Evolutionary conservation across 2,113 vertebrate species (phyloP).

Genomic region (Sylvietta virens): DNA sequence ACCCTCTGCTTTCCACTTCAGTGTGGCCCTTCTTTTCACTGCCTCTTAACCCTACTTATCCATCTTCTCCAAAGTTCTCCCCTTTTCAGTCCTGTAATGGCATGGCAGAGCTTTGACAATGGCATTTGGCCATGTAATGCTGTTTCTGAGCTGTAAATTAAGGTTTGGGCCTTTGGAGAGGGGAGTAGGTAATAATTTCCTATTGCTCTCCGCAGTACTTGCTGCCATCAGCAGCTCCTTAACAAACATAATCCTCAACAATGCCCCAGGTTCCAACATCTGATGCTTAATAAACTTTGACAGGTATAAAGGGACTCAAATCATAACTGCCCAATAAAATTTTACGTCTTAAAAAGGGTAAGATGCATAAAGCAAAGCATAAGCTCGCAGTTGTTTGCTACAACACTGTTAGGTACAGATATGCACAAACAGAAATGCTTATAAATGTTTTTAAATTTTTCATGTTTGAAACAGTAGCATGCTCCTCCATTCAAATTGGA

Average conservation of each 20-base stretch:
- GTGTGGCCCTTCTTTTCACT: not conserved
- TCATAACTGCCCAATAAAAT: not conserved
- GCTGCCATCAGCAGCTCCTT: not conserved
- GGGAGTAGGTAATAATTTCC: not conserved
- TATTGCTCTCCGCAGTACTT: not conserved
- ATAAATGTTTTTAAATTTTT: not conserved
- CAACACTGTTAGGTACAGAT: not conserved
- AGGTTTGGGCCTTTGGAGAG: not conserved
- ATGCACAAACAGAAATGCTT: not conserved
- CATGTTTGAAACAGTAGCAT: not conserved
- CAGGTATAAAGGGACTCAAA: not conserved
- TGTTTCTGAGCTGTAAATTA: not conserved
- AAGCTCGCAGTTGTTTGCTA: not conserved
- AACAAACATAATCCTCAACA: not conserved
- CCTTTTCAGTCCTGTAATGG: not conserved
- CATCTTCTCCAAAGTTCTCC: not conserved
- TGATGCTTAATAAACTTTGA: not conserved
- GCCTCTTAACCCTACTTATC: not conserved
- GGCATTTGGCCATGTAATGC: not conserved
- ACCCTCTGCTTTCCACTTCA: not conserved
- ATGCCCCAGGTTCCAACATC: not conserved
- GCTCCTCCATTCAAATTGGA: not conserved
- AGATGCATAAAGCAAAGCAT: not conserved
- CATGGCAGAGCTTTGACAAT: not conserved
- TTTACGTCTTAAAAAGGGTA: not conserved